Percentiles rank a stretch among this genome's conserved stretches.
These are phyloP conservation scores for honey bee (Apis mellifera) DNA, from an alignment of 1,140 invertebrate genomes.

Conservation along the genomic window Amel_HAv3.1 CM009935.2:6276001-6276500, in stretches of 20 bases:
- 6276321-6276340: conserved; percentile 26
- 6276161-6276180: too few relatives aligned
- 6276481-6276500: conserved; percentile 11
- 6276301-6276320: not conserved
- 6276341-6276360: conserved; percentile 20
- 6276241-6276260: too few relatives aligned
- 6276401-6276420: conserved; percentile 20
- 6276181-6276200: too few relatives aligned
- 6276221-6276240: not conserved
- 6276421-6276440: conserved; percentile 37
- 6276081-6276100: too few relatives aligned
- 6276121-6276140: too few relatives aligned
- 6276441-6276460: conserved; percentile 35
- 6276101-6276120: too few relatives aligned
- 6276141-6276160: too few relatives aligned
- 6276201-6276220: too few relatives aligned
- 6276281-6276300: not conserved
- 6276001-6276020: too few relatives aligned
- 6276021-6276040: too few relatives aligned
- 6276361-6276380: conserved; percentile 33
- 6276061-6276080: too few relatives aligned
- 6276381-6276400: conserved; percentile 30
- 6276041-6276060: too few relatives aligned
- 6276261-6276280: not conserved
- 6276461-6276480: conserved; percentile 34